Evolutionary conservation across 2,113 vertebrate species (phyloP).

Genomic region (Sinocyclocheilus maitianheensis): DNA sequence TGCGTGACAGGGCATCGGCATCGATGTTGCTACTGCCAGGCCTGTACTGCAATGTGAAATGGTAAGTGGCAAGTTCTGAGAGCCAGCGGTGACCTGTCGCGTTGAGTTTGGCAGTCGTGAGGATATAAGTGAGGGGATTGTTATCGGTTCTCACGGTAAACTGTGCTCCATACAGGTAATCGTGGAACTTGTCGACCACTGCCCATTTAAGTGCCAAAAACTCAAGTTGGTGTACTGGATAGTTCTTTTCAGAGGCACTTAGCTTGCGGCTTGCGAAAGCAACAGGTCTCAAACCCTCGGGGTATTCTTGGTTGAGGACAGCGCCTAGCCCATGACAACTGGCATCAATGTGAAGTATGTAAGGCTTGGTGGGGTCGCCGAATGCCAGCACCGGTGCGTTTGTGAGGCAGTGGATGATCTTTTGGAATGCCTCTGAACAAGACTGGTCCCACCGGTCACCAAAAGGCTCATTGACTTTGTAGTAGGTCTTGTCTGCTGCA

Average conservation of each 20-base stretch:
- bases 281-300: slow-evolving; percentile 14
- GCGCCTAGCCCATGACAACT: slow-evolving; percentile 14
- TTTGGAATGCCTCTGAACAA: slow-evolving; percentile 4
- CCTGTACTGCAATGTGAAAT: slow-evolving; percentile 16
- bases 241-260: slow-evolving; percentile 29
- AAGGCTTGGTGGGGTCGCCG: slow-evolving; percentile 5
- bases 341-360: slow-evolving; percentile 20
- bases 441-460: slow-evolving; percentile 8
- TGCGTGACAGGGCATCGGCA: slow-evolving; percentile 3
- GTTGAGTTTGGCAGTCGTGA: slow-evolving; percentile 26
- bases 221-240: slow-evolving; percentile 8
- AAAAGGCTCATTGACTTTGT: slow-evolving; percentile 22
- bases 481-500: slow-evolving; percentile 12
- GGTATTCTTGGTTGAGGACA: slow-evolving; percentile 23
- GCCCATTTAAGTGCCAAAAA: slow-evolving; percentile 29
- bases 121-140: neutral
- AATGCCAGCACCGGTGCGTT: slow-evolving; percentile 29
- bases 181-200: slow-evolving; percentile 21
- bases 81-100: slow-evolving; percentile 29
- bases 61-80: slow-evolving; percentile 6
- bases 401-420: slow-evolving; percentile 31
- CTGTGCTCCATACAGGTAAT: slow-evolving; percentile 25
- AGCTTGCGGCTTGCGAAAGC: slow-evolving; percentile 24
- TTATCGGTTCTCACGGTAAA: slow-evolving; percentile 3
- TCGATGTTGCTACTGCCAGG: slow-evolving; percentile 2